phyloP scores from a whole-genome alignment of 2,797 vertebrate genomes.

The Bovichtus diacanthus region DNA sequence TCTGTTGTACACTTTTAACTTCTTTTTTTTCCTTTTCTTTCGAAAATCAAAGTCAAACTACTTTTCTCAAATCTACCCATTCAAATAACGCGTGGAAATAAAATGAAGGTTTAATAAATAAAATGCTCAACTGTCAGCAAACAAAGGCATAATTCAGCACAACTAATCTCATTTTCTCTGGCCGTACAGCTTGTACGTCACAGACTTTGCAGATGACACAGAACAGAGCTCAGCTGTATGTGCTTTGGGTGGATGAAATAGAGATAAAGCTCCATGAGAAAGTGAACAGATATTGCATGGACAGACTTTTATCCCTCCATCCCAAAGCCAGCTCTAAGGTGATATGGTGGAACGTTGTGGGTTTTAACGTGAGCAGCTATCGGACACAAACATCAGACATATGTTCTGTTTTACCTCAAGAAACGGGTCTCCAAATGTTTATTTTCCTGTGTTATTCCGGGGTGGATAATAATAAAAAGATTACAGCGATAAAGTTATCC shows the following conservation, averaged over 20 bases:
- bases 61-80: neutral
- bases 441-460: slow-evolving; percentile 29
- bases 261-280: slow-evolving; percentile 46
- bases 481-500: slow-evolving; percentile 53
- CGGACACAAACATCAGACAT: slow-evolving; percentile 41
- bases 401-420: slow-evolving; percentile 61
- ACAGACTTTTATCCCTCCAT: slow-evolving; percentile 22
- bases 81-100: slow-evolving; percentile 6
- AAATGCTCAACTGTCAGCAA: neutral
- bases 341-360: neutral
- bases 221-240: slow-evolving; percentile 43
- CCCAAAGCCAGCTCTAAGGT: slow-evolving; percentile 11
- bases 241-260: slow-evolving; percentile 23
- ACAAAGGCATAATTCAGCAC: slow-evolving; percentile 8
- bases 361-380: slow-evolving; percentile 14
- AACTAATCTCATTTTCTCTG: slow-evolving; percentile 8
- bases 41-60: neutral
- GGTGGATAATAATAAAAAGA: slow-evolving; percentile 59
- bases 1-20: neutral
- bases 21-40: neutral
- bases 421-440: slow-evolving; percentile 41
- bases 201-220: slow-evolving; percentile 25
- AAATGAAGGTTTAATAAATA: neutral
- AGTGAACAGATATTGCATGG: slow-evolving; percentile 27
- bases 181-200: slow-evolving; percentile 4